phyloP scores from a whole-genome alignment of 53 echinoderm and acorn worm genomes.

The Paracentrotus lividus region DNA sequence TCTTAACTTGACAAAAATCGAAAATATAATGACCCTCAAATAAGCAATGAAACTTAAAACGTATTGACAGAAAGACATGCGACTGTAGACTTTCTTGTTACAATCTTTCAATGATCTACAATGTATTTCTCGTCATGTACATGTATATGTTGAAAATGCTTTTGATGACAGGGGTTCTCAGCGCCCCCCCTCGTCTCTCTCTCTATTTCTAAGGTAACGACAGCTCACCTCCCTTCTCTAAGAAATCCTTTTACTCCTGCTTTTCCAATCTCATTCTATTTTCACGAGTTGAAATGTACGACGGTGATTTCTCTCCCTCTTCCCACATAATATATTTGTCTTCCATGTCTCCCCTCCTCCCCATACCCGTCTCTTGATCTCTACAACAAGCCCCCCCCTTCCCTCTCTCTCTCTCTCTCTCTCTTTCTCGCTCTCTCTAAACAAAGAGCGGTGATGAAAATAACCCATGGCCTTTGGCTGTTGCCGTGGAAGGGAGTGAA shows the following conservation, averaged over 20 bases:
- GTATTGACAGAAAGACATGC: no score
- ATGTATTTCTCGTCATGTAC: no score
- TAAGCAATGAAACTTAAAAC: no score
- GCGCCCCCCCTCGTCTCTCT: conserved; percentile 1
- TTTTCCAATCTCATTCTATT: not conserved
- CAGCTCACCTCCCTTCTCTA: no score
- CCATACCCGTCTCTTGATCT: not conserved
- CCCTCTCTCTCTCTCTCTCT: not conserved
- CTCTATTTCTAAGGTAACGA: not conserved
- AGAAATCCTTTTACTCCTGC: no score
- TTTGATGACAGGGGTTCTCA: not conserved
- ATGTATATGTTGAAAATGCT: no score
- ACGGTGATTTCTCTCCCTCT: not conserved
- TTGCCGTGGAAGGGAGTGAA: conserved; percentile 50
- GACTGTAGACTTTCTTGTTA: no score
- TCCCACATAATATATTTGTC: no score
- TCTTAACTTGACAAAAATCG: no score
- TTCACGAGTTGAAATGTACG: no score
- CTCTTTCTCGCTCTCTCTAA: not conserved
- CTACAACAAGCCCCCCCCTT: not conserved
- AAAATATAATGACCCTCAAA: no score
- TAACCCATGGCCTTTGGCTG: conserved; percentile 3
- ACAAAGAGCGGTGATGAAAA: not conserved
- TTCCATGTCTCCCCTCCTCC: not conserved
- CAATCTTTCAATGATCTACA: no score